These are phyloP conservation scores for Bombyx mandarina DNA, from an alignment of 1,140 invertebrate genomes.

Conservation along the genomic window DNA sequence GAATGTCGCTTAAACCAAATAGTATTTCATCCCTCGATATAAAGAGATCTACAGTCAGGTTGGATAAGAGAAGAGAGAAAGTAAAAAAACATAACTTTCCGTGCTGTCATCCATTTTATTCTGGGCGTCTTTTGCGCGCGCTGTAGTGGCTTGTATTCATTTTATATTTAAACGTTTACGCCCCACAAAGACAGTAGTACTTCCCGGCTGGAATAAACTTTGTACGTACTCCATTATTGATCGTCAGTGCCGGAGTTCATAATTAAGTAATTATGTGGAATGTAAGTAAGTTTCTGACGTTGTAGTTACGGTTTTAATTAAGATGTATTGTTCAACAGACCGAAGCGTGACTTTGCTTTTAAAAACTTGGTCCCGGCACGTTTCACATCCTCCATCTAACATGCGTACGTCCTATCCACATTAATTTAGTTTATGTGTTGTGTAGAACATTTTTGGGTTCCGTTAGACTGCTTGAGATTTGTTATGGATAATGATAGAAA, in stretches of 20 bases:
- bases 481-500: no score
- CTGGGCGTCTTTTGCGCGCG: constrained; percentile 17
- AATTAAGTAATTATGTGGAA: constrained; percentile 49
- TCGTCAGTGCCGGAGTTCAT: constrained; percentile 24
- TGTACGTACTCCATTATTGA: constrained; percentile 18
- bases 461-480: no score
- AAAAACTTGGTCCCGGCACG: constrained; percentile 39
- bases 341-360: constrained; percentile 52
- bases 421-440: no score
- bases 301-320: constrained; percentile 53
- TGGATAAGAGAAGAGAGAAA: no score
- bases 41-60: no score
- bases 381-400: constrained; percentile 40
- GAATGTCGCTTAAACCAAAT: no score
- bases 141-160: constrained; percentile 15
- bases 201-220: constrained; percentile 13
- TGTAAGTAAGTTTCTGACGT: constrained; percentile 34
- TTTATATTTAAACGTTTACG: constrained; percentile 28
- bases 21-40: no score
- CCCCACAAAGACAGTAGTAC: constrained; percentile 18
- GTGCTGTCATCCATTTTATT: constrained; percentile 34
- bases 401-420: constrained; percentile 23
- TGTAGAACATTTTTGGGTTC: no score
- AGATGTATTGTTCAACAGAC: constrained; percentile 54
- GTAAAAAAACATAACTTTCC: constrained; percentile 5